Percentiles rank a stretch among this genome's conserved stretches.
These are phyloP conservation scores for Nomada ruficornis DNA, from an alignment of 2,888 invertebrate species.

Conservation along the genomic window DNA sequence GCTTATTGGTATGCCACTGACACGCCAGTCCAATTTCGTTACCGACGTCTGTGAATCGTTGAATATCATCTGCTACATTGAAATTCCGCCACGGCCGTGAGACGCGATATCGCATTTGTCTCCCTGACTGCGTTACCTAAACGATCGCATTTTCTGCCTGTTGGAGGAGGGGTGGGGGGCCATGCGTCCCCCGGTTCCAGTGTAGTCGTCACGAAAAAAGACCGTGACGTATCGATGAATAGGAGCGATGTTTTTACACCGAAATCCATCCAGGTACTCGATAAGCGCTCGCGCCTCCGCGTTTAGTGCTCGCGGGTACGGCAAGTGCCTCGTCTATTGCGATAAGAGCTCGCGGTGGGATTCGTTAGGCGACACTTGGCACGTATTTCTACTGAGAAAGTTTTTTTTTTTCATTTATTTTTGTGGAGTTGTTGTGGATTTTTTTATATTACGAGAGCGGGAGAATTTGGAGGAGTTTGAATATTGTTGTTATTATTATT, in stretches of 20 bases:
- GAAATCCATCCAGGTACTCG: constrained; percentile 13
- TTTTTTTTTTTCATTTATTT: too few species aligned
- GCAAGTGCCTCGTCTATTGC: too few species aligned
- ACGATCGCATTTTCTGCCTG: constrained; percentile 71
- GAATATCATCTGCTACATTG: constrained; percentile 79
- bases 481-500: too few species aligned
- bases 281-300: constrained; percentile 29
- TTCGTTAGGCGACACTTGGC: too few species aligned
- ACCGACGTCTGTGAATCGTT: constrained; percentile 76
- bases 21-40: constrained; percentile 75
- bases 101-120: constrained; percentile 78
- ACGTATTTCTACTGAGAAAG: too few species aligned
- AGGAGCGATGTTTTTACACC: constrained; percentile 6
- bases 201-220: background rate
- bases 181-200: constrained; percentile 44
- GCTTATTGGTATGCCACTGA: constrained; percentile 75
- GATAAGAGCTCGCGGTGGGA: too few species aligned
- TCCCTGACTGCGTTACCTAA: constrained; percentile 74
- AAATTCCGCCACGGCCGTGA: constrained; percentile 75
- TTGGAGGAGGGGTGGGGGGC: too few species aligned
- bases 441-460: too few species aligned
- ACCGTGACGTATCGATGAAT: constrained; percentile 55
- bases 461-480: too few species aligned
- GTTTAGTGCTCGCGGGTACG: too few species aligned
- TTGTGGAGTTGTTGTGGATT: too few species aligned